Evolutionary conservation across 2,797 vertebrate genomes (phyloP), one percentile per base, ranked within the genome.

Genomic region (Spondyliosoma cantharus): DNA sequence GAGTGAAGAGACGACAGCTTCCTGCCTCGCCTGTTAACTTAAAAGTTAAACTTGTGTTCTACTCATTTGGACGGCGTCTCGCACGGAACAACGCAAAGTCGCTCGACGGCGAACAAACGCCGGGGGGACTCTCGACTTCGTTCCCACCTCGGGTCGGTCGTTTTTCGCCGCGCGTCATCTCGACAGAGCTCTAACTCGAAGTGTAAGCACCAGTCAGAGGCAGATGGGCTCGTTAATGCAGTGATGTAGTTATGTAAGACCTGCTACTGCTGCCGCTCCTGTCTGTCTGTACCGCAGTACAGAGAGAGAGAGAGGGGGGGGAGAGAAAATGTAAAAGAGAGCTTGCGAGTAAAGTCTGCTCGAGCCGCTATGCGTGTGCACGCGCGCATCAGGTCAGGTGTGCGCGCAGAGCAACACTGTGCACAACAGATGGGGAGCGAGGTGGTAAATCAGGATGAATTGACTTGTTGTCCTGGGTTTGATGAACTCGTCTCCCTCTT

Each of bases 151-250:
- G n/a, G 78, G 54, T 78, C 65, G 24, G 20, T 22, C 53, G n/a
- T n/a, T n/a, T 25, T 76, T 72, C 71, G 74, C 61, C 56, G 78
- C 48, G 75, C 60, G 59, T 79, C 27, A 52, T 81, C 80, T 78
- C 65, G 79, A 83, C 66, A 49, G 56, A 72, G 71, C 71, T 78
- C 62, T 60, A 71, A 82, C 76, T 77, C 19, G 60, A 78, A 85
- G 75, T 82, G 71, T 82, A 71, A 87, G 87, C 85, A 90, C 80
- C 87, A 89, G 87, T 90, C 78, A 74, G 86, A 88, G 86, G 90
- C 92, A 93, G 93, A 93, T 91, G 92, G 92, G 83, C 89, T 91
- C 48, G 86, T 92, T 92, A 92, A 93, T 93, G 90, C 92, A 90
- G 91, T 79, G 90, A 91, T 92, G 88, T 83, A 60, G 89, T 94